phyloP scores from a whole-genome alignment of 2,797 vertebrate genomes.

The Enteromius argenteus region DNA sequence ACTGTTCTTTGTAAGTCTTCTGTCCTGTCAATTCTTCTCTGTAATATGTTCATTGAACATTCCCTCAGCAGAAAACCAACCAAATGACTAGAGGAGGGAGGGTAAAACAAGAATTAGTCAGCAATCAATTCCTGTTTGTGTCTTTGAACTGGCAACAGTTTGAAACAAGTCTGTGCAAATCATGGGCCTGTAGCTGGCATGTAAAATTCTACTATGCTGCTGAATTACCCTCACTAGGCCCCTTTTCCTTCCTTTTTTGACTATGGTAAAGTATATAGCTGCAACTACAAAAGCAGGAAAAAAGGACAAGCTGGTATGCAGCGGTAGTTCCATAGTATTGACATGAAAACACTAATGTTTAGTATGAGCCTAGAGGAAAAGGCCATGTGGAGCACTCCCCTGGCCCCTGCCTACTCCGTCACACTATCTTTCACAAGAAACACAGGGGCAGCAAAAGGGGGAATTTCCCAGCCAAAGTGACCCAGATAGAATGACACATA shows the following conservation, averaged over 20 bases:
- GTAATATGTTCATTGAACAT: slow-evolving; percentile 77
- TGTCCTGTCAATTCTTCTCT: slow-evolving; percentile 68
- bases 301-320: slow-evolving; percentile 60
- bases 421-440: slow-evolving; percentile 58
- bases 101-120: slow-evolving; percentile 65
- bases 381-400: slow-evolving; percentile 23
- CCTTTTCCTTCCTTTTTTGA: slow-evolving; percentile 69
- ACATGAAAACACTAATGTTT: slow-evolving; percentile 64
- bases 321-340: slow-evolving; percentile 67
- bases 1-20: slow-evolving; percentile 59
- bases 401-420: slow-evolving; percentile 55
- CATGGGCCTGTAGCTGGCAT: slow-evolving; percentile 71
- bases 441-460: slow-evolving; percentile 53
- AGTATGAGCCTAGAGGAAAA: slow-evolving; percentile 46
- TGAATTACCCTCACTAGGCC: slow-evolving; percentile 69
- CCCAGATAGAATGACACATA: slow-evolving; percentile 63
- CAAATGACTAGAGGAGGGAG: slow-evolving; percentile 70
- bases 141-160: slow-evolving; percentile 76
- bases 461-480: slow-evolving; percentile 63
- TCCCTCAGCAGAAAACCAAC: slow-evolving; percentile 73
- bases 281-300: slow-evolving; percentile 68
- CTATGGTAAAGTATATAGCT: slow-evolving; percentile 75
- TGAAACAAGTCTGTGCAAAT: slow-evolving; percentile 78
- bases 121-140: slow-evolving; percentile 77
- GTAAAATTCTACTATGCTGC: slow-evolving; percentile 67